Evolutionary conservation across 2,888 invertebrate species (phyloP).

Genomic region (Tinea trinotella): DNA sequence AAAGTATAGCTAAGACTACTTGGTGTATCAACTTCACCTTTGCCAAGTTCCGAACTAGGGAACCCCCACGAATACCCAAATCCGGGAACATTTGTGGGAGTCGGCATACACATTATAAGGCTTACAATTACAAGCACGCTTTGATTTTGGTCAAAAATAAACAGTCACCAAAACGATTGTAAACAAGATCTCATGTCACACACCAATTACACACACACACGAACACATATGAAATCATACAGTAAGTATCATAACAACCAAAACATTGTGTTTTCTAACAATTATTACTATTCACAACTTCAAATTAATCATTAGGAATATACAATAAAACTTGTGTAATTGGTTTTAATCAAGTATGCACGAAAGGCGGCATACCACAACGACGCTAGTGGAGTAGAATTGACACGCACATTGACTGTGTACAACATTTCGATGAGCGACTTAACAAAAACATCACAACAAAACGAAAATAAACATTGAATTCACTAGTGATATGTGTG

Average conservation of each 20-base stretch:
- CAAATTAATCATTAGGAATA: neutral
- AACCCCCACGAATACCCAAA: constrained; percentile 70
- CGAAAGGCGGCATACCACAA: constrained; percentile 54
- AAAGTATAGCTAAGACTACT: constrained; percentile 66
- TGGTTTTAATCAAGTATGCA: constrained; percentile 1
- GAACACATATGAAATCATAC: constrained; percentile 36
- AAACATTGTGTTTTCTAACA: constrained; percentile 18
- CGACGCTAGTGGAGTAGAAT: constrained; percentile 55
- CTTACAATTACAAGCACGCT: constrained; percentile 2
- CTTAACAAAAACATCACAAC: constrained; percentile 1
- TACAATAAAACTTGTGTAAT: neutral
- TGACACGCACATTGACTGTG: constrained; percentile 51
- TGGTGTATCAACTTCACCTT: constrained; percentile 64
- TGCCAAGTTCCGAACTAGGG: constrained; percentile 62
- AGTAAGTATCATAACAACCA: constrained; percentile 35
- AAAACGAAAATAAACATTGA: neutral
- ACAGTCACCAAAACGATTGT: constrained; percentile 48
- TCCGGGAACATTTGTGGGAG: constrained; percentile 66
- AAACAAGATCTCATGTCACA: constrained; percentile 65
- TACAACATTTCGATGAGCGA: neutral
- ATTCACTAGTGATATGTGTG: constrained; percentile 11
- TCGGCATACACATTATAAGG: constrained; percentile 68
- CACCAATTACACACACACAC: constrained; percentile 31
- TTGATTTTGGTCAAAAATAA: neutral
- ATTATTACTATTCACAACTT: neutral